Evolutionary conservation across 2,888 invertebrate genomes (phyloP), one percentile per base, ranked within the genome.

Genomic region (Archaeoteleia sp.): DNA sequence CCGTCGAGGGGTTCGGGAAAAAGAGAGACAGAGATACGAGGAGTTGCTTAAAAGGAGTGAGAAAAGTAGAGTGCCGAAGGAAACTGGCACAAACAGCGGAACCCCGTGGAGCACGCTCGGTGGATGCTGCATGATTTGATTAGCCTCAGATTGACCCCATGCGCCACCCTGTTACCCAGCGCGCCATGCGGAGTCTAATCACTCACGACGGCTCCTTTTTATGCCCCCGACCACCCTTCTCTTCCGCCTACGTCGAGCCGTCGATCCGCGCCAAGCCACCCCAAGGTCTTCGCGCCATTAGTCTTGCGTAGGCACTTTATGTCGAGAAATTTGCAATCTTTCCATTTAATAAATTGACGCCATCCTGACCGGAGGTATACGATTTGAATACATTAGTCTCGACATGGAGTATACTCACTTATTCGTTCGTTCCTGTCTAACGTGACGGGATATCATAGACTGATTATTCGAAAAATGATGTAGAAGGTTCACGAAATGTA

Each of bases 121-220:
- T 67, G 67, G 71, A 75, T 75, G 79, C 79, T 78, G 80, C 80
- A 84, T 85, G 82, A 85, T 85, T 85, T 83, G 85, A 85, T 85
- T 85, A 85, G 85, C 85, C 85, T 84, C 84, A 85, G 85, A 85
- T 85, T 85, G 84, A 84, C 84, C 85, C 84, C 80, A 78, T 75
- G 73, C 70, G 74, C 72, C 63, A 62, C 42, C 60, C 72, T 63
- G 67, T 69, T 70, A 63, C 54, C 51, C 57, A 39, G 51, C 49
- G 60, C 70, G 72, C 74, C 75, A 74, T 74, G 75, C 76, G 73
- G 72, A 70, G 75, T 73, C 78, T 80, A 80, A 78, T 79, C 78
- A 77, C 79, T 79, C 77, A 76, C 75, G 66, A 71, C 61, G 70
- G 67, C 75, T 79, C 74, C 77, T 79, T 79, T 78, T 78, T 75